Base-by-base conservation (phyloP, 2,797 vertebrate species). In the Phoxinus dragarum region DNA sequence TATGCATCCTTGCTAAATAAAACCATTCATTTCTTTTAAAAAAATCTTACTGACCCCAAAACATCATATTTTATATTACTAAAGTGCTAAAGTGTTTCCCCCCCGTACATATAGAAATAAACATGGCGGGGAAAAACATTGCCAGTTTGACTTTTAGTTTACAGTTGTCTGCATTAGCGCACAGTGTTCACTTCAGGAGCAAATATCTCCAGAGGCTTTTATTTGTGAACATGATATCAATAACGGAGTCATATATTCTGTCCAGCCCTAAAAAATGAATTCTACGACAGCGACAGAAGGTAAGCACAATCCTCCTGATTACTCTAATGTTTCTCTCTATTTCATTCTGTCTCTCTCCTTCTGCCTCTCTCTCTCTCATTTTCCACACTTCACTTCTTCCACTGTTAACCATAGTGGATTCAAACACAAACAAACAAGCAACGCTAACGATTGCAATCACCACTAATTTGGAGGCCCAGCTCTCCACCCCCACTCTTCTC, bases 351-450 rank as follows among this genome's bases (percentile, higher is more conserved):
- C 52, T 40, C 21, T 42, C 34, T 47, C 54, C n/a, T 16, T 4
- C 31, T 17, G 17, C 19, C 47, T 34, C 59, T n/a, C 69, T 27
- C 68, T 76, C 61, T 54, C n/a, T 78, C 42, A 16, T 88, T 86
- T 82, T 86, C 72, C 82, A 88, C 86, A 86, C 89, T 87, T 87
- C 84, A 87, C 64, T 84, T 89, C 52, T 81, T 73, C 82, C 77
- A 69, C 81, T 66, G 76, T 89, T 86, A 87, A 88, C 89, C 71
- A 84, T 84, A 64, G 78, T 84, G 79, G 86, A 87, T 86, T 86
- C 77, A 82, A 90, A 89, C 85, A 88, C 86, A 91, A 90, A 91
- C 87, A 90, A 88, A 88, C 90, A 88, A 80, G 86, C 84, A 86
- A 77, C 38, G 27, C 56, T 86, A 88, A 78, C 76, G 85, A 89